Conservation (phyloP, 2,888 invertebrate genomes). For the Orthosia cruda region DNA sequence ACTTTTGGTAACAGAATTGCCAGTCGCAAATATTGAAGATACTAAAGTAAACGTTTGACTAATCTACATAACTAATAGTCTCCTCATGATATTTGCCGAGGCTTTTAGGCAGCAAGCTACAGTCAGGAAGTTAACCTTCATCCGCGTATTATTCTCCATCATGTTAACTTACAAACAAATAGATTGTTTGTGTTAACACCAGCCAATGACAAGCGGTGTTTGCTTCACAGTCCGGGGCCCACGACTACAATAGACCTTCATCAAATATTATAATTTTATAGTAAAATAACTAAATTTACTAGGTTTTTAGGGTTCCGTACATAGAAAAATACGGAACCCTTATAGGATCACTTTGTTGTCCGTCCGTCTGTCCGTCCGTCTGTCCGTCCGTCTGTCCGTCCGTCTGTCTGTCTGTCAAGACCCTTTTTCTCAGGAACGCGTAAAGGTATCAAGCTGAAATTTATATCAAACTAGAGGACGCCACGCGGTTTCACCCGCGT, state of each 20-base stretch:
- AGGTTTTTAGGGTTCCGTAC: background rate
- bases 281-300: constrained; percentile 16
- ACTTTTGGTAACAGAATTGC: background rate
- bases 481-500: too few species aligned
- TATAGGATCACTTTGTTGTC: too few species aligned
- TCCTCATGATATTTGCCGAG: constrained; percentile 11
- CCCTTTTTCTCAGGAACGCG: too few species aligned
- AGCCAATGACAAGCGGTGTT: constrained; percentile 17
- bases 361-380: too few species aligned
- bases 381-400: too few species aligned
- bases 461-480: too few species aligned
- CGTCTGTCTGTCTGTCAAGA: too few species aligned
- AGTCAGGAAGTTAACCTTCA: constrained; percentile 18
- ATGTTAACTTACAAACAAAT: constrained; percentile 2
- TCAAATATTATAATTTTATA: constrained; percentile 42
- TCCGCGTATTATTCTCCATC: constrained; percentile 29
- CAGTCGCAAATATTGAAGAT: constrained; percentile 17
- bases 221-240: background rate
- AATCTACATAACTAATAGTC: background rate
- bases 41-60: constrained; percentile 8
- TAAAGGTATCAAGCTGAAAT: too few species aligned
- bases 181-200: constrained; percentile 2
- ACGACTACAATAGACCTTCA: constrained; percentile 19
- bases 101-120: constrained; percentile 7
- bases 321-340: too few species aligned